Evolutionary conservation across 2,113 vertebrate genomes (phyloP).

Genomic region (Brachyhypopomus gauderio): DNA sequence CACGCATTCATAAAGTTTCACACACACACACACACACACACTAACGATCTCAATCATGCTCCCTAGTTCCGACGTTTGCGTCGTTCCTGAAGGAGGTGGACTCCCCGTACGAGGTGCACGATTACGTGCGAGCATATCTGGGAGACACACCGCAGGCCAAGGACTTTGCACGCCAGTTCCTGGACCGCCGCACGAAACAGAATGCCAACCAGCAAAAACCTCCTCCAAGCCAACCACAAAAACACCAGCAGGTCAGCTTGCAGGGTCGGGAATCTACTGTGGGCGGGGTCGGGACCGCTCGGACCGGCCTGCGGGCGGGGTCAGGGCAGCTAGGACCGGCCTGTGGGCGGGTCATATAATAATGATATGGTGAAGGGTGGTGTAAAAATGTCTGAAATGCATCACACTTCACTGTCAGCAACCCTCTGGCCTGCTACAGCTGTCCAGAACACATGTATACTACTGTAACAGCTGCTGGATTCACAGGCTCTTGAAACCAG

Average conservation of each 20-base stretch:
- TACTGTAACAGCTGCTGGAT: too few species aligned
- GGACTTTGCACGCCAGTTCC: conserved; percentile 99
- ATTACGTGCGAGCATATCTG: conserved; percentile 95
- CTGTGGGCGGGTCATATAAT: too few species aligned
- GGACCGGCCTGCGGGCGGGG: too few species aligned
- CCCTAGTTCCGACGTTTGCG: conserved; percentile 95
- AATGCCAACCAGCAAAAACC: conserved; percentile 88
- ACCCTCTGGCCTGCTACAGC: too few species aligned
- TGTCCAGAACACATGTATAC: too few species aligned
- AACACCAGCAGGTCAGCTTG: conserved; percentile 55
- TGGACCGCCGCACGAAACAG: conserved; percentile 99
- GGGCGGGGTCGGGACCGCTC: too few species aligned
- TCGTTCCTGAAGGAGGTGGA: conserved; percentile 99
- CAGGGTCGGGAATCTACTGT: neutral
- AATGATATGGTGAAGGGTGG: too few species aligned
- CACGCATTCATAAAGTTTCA: neutral
- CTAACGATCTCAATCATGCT: neutral
- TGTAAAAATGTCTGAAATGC: too few species aligned
- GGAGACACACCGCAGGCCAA: conserved; percentile 97
- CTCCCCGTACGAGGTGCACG: conserved; percentile 96
- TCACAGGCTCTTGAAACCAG: too few species aligned
- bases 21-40: neutral
- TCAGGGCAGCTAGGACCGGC: too few species aligned
- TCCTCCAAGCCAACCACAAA: conserved; percentile 76
- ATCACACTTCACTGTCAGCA: too few species aligned